Percentiles rank a stretch among this genome's conserved stretches.
phyloP scores from a whole-genome alignment of 2,113 vertebrate species.

The Ameiurus melas region DNA sequence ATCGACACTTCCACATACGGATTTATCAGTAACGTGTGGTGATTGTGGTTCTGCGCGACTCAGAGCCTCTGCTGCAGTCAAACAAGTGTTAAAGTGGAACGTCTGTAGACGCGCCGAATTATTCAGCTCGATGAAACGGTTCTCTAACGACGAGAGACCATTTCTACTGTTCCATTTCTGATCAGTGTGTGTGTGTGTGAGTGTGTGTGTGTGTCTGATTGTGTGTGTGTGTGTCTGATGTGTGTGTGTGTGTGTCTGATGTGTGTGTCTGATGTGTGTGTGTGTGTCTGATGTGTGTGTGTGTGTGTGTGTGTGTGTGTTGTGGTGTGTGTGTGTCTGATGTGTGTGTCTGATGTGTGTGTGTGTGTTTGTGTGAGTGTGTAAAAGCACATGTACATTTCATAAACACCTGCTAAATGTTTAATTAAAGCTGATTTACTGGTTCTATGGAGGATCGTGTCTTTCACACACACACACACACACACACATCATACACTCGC shows the following conservation, averaged over 20 bases:
- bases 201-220: no score
- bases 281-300: no score
- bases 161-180: neutral
- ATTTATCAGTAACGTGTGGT: neutral
- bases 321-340: no score
- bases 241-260: no score
- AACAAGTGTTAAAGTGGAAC: slow-evolving; percentile 4
- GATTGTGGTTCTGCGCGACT: neutral
- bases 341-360: no score
- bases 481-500: neutral
- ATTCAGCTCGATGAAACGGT: neutral
- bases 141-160: neutral
- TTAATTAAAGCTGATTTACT: neutral
- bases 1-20: no score
- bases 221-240: no score
- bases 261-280: no score
- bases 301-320: no score
- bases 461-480: neutral
- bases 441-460: neutral
- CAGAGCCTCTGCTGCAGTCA: neutral
- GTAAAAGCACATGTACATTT: neutral
- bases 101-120: neutral
- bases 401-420: neutral
- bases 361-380: slow-evolving; percentile 1
- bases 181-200: neutral